Evolutionary conservation across 2,797 vertebrate genomes (phyloP), one percentile per base, ranked within the genome.

Genomic region (Malurus leucopterus): DNA sequence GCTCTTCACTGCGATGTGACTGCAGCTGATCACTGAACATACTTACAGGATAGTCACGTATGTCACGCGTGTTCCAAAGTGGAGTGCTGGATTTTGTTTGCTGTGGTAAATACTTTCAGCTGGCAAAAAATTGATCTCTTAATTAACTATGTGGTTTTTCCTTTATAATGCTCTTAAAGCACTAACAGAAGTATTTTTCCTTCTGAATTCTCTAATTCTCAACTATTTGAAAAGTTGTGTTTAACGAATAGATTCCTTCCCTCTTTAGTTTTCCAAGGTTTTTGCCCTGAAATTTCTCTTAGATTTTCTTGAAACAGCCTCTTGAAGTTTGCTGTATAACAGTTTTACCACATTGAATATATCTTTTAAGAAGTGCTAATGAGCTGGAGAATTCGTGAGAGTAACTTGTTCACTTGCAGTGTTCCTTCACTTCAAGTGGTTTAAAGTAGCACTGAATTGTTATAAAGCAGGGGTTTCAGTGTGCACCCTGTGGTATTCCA

Each of bases 1-100:
- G 82, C 44, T 85, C 47, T 85, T 86, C 68, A n/a, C 49, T 38
- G 70, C 3, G 0, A 29, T 93, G 61, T 51, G 46, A 40, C 43
- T 72, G 81, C 86, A 93, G 86, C 80, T 85, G 94, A 88, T 85
- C 58, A 36, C 2, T 81, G 80, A 84, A 68, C 76, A 34, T 70
- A 49, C 50, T 86, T 74, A 62, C 0, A 6, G 84, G 75, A 51
- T 5, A 87, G 90, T 88, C 88, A 69, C 18, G 22, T 36, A 43
- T 75, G 43, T 77, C 73, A 81, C 6, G 0, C 44, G 9, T 67
- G 46, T 84, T 81, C 55, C 68, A n/a, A 71, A 88, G 74, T 44
- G 15, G 38, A 72, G 24, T 32, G 34, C 51, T 2, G 0, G 43
- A 2, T 88, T 83, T 88, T 50, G 17, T 88, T 73, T 89, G 47